phyloP scores from a whole-genome alignment of 2,113 vertebrate genomes.

The Mungos mungo region DNA sequence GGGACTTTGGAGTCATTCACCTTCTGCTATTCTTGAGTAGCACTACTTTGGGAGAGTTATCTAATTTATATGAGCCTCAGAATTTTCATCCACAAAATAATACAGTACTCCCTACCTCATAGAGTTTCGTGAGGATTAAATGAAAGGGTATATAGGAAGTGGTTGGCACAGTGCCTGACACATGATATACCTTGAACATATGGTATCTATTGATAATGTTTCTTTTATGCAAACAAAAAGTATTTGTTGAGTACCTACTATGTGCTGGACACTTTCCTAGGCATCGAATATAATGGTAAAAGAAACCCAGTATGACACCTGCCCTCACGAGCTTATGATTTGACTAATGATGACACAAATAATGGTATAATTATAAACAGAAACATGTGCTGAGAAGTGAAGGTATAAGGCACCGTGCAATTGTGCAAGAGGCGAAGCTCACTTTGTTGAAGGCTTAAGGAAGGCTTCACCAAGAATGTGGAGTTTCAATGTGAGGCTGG shows the following conservation, averaged over 20 bases:
- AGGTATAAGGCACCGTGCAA: background rate
- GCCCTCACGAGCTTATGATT: background rate
- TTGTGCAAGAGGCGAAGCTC: background rate
- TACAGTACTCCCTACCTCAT: background rate
- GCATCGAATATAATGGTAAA: background rate
- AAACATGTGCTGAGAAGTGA: background rate
- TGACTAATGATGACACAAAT: background rate
- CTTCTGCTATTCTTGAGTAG: background rate
- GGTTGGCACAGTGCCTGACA: background rate
- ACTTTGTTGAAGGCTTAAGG: background rate
- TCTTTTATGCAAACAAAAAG: background rate
- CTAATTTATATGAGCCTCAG: background rate
- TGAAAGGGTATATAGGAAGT: background rate
- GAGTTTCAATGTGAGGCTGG: background rate
- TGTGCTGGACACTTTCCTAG: background rate
- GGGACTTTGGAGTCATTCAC: background rate
- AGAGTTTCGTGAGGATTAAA: background rate
- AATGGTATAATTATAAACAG: background rate
- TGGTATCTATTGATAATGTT: background rate
- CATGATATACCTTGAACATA: background rate
- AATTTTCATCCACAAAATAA: background rate
- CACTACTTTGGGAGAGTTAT: background rate
- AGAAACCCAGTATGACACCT: background rate
- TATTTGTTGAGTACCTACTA: background rate
- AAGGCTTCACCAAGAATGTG: background rate